Evolutionary conservation across 2,113 vertebrate species (phyloP).

Genomic region (Bos indicus): DNA sequence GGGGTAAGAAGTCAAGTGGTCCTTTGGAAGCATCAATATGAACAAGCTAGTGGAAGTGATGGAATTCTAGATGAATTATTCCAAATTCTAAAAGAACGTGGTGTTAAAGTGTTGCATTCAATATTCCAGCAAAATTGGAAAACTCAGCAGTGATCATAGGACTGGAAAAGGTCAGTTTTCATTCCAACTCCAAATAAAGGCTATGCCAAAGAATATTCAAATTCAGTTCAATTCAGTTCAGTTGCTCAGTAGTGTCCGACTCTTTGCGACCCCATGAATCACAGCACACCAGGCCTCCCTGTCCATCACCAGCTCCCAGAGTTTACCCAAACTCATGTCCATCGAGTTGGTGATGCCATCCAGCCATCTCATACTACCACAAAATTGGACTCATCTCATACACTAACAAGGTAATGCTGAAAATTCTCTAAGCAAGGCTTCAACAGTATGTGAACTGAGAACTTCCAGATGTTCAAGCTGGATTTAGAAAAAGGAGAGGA

Average conservation of each 20-base stretch:
- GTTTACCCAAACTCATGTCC: no score
- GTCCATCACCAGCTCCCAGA: no score
- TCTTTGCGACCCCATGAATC: no score
- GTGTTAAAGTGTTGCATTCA: not conserved
- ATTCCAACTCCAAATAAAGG: not conserved
- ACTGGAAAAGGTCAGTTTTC: not conserved
- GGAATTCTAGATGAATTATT: not conserved
- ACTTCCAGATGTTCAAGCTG: not conserved
- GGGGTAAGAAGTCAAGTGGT: not conserved
- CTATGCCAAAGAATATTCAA: not conserved
- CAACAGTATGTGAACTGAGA: not conserved
- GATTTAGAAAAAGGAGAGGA: not conserved
- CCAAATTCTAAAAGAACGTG: not conserved
- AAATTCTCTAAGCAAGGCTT: not conserved
- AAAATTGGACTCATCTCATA: not conserved
- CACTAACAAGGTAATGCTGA: not conserved
- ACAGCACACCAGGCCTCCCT: no score
- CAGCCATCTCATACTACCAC: not conserved
- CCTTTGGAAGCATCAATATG: not conserved
- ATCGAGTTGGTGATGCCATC: no score
- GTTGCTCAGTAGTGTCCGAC: fast-evolving
- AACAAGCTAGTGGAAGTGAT: not conserved
- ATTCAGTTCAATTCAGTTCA: not conserved
- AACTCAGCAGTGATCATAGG: not conserved
- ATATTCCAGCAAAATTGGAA: not conserved